Percentiles rank a stretch among this genome's conserved stretches.
phyloP scores from a whole-genome alignment of 2,888 invertebrate species.

The Epinotia nisella region DNA sequence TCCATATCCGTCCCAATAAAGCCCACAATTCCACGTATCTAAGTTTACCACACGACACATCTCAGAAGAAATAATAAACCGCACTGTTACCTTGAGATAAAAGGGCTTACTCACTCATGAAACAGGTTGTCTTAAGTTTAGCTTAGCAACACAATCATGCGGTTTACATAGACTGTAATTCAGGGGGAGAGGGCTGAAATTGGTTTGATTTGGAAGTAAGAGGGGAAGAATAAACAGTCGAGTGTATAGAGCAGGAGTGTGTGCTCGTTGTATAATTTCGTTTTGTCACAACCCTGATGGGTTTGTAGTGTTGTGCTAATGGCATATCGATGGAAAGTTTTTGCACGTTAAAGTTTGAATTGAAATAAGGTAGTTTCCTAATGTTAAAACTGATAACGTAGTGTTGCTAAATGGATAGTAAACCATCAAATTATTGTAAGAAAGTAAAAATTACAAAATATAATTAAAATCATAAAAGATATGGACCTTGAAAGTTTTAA shows the following conservation, averaged over 20 bases:
- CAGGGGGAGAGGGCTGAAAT: conserved; percentile 46
- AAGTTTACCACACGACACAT: conserved; percentile 57
- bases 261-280: conserved; percentile 79
- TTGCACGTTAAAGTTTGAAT: background rate
- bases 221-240: conserved; percentile 66
- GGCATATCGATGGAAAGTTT: conserved; percentile 15
- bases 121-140: conserved; percentile 72
- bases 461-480: too few species aligned
- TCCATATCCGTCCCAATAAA: conserved; percentile 27
- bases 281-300: conserved; percentile 77
- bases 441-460: too few species aligned
- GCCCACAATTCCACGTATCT: conserved; percentile 28
- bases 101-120: conserved; percentile 76
- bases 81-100: conserved; percentile 79
- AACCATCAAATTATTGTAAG: too few species aligned
- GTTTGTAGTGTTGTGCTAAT: conserved; percentile 59
- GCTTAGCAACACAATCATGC: conserved; percentile 30
- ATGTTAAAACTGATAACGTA: too few species aligned
- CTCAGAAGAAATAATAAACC: conserved; percentile 79
- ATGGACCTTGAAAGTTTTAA: too few species aligned
- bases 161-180: conserved; percentile 46
- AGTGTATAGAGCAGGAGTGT: conserved; percentile 74
- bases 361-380: too few species aligned
- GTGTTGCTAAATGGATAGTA: too few species aligned
- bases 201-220: conserved; percentile 34